Base-by-base conservation (phyloP, 2,113 vertebrate species). In the Lophius piscatorius region DNA sequence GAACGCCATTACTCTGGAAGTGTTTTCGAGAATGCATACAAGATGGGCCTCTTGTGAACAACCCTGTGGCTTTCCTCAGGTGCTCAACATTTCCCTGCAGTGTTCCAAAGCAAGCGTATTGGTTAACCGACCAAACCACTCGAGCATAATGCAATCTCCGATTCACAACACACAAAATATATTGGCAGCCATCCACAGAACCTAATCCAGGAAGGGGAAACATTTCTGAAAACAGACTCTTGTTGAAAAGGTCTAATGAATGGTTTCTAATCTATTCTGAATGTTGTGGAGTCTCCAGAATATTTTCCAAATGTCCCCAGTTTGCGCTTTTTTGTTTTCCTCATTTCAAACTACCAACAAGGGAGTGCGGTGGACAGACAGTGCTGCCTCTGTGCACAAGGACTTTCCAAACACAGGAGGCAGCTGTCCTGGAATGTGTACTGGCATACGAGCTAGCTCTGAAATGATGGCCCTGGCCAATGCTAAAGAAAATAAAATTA, bases 401-500 rank as follows among this genome's bases (percentile, higher is more conserved):
- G 34, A 45, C 69, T 71, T 78, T 74, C 62, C 58, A 67, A 83
- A 83, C 74, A 67, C 60, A 83, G 68, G 77, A 73, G 66, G 70
- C 73, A 80, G 69, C 76, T 58, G 66, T 74, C 60, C 63, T 73
- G 86, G 84, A 88, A 88, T 85, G 72, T 76, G 66, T 55, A 67
- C 76, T 70, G 80, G 80, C 63, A 14, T 38, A 73, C 69, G 46
- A 74, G 69, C 52, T 10, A 64, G 68, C 81, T 71, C 80, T 45
- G 74, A 88, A 90, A 88, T 87, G 81, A 88, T 78, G 80, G 83
- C 57, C 66, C 77, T 50, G 79, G 71, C 75, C 80, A 69, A 73
- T 17, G 64, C 83, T 72, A 82, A 85, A 88, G 85, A 88, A 90
- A 92, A 90, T 87, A 86, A 87, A 87, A 88, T 86, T 84, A 87